These are phyloP conservation scores for Entomyzon cyanotis DNA, from an alignment of 2,113 vertebrate species.

Conservation along the genomic window DNA sequence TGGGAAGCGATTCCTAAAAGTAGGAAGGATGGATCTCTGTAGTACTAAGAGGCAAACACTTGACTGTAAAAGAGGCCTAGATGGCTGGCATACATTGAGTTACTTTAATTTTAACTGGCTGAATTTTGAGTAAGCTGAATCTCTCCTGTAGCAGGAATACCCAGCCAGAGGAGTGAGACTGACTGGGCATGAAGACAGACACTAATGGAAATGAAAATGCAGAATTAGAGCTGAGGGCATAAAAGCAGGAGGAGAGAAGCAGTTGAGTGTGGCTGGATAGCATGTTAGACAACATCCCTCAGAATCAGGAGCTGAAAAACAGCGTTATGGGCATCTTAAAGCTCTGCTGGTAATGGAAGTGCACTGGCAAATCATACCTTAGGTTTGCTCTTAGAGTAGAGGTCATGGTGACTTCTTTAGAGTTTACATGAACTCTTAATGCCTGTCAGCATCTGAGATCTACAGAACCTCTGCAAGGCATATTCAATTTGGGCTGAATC, in stretches of 20 bases:
- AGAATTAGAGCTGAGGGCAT: neutral
- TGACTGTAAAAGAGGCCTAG: neutral
- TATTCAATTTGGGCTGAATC: neutral
- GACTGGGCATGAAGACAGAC: neutral
- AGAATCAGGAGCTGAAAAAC: neutral
- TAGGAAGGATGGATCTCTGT: neutral
- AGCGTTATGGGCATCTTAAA: neutral
- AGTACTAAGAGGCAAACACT: neutral
- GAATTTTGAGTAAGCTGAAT: neutral
- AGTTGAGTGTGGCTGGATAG: accelerated
- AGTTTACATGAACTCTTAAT: neutral
- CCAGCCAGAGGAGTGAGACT: neutral
- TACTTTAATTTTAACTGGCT: neutral
- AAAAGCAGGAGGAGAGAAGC: neutral
- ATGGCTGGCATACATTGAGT: neutral
- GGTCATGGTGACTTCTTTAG: neutral
- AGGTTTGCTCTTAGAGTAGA: neutral
- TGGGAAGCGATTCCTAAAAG: neutral
- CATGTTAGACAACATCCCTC: neutral
- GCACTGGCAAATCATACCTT: neutral
- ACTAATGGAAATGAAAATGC: neutral
- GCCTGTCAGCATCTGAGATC: neutral
- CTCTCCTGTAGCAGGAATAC: neutral
- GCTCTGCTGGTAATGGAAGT: neutral
- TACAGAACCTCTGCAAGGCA: neutral